phyloP scores from a whole-genome alignment of 1,140 invertebrate species.

The Brevipalpus yothersi region DNA sequence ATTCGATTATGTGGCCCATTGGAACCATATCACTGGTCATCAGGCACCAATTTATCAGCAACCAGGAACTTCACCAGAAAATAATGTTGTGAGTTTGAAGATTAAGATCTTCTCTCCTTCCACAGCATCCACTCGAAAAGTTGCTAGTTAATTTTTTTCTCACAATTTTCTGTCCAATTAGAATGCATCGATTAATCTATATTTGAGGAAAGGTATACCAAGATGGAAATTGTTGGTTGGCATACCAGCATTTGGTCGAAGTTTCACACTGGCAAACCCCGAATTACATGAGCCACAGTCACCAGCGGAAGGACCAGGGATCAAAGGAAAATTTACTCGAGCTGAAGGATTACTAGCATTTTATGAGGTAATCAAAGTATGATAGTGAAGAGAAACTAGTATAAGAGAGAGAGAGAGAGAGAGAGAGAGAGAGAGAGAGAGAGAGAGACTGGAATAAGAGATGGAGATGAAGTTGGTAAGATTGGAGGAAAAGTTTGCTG shows the following conservation, averaged over 20 bases:
- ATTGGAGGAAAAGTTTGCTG: no score
- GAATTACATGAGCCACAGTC: not conserved
- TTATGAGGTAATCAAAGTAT: conserved; percentile 32
- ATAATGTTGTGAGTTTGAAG: not conserved
- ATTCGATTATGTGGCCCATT: not conserved
- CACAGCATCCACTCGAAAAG: not conserved
- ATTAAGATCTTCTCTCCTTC: not conserved
- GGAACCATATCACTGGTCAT: not conserved
- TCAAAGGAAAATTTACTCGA: conserved; percentile 18
- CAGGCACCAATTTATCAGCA: not conserved
- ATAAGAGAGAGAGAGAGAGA: conserved; percentile 16
- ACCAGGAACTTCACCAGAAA: not conserved
- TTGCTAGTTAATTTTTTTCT: not conserved
- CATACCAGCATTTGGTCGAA: not conserved
- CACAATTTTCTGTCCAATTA: not conserved
- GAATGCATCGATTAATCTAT: not conserved
- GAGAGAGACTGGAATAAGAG: no score
- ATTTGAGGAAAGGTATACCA: conserved; percentile 35
- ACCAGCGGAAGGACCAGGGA: conserved; percentile 22
- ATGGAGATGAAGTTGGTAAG: no score
- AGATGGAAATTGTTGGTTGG: conserved; percentile 20
- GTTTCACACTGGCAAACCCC: not conserved
- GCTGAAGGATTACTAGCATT: not conserved
- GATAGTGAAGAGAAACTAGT: conserved; percentile 33
- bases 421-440: conserved; percentile 14